Percentiles rank a stretch among this genome's conserved stretches.
Evolutionary conservation across 1,140 invertebrate species (phyloP).

Genomic region (Drosophila lacteicornis): DNA sequence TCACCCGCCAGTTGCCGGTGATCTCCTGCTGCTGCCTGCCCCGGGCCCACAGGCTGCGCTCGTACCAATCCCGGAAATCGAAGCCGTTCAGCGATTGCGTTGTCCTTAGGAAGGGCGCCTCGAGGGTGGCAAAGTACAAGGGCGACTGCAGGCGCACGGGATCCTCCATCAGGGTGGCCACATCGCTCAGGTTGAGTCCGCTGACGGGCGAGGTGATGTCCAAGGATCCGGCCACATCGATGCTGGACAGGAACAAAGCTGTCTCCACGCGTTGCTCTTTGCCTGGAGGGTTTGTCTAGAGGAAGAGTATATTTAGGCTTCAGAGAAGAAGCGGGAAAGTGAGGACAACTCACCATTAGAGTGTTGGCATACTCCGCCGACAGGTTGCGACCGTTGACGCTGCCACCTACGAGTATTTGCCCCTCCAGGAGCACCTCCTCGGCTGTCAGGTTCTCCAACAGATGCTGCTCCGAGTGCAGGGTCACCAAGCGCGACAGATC

Average conservation of each 20-base stretch:
- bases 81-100: constrained; percentile 62
- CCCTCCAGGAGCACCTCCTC: constrained; percentile 62
- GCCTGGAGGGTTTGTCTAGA: constrained; percentile 38
- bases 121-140: constrained; percentile 59
- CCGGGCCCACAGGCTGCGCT: constrained; percentile 51
- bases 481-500: constrained; percentile 63
- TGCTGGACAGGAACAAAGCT: constrained; percentile 54
- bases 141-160: constrained; percentile 64
- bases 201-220: constrained; percentile 43
- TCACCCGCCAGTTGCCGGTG: constrained; percentile 73
- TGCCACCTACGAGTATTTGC: constrained; percentile 30
- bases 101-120: constrained; percentile 48
- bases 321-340: rapidly evolving
- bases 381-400: constrained; percentile 61
- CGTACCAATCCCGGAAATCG: constrained; percentile 65
- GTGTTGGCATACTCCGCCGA: constrained; percentile 69
- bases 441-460: constrained; percentile 32
- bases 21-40: constrained; percentile 51
- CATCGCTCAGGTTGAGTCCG: constrained; percentile 60
- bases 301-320: not conserved
- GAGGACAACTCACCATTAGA: constrained; percentile 60
- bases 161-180: constrained; percentile 50
- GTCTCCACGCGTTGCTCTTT: constrained; percentile 56
- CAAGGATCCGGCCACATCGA: constrained; percentile 43
- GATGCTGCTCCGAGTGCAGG: constrained; percentile 59